Base-by-base conservation (phyloP, 2,797 vertebrate genomes). In the Perodicticus potto region DNA sequence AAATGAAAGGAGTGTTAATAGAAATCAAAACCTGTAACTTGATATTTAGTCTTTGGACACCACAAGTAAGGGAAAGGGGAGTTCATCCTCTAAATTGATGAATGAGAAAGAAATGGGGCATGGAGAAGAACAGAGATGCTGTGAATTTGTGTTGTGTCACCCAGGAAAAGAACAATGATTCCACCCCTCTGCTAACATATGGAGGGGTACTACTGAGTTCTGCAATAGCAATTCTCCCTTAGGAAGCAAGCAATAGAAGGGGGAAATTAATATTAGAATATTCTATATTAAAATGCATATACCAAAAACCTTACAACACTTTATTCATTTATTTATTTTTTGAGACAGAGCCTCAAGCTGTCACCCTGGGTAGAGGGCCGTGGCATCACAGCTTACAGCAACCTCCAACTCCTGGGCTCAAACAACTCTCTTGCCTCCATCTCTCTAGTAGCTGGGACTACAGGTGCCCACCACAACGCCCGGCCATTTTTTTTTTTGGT, bases 151-250 rank as follows among this genome's bases (percentile, higher is more conserved):
- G 34, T 32, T 76, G 32, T 74, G 84, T 67, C 96, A 90, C 82
- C 76, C 32, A 81, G 2, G 61, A 29, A 92, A 90, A 91, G 73
- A 11, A 57, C 32, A 55, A 83, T 69, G 65, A 94, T 32, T 34
- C 77, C 49, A 92, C 43, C 77, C 43, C 80, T 86, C 84, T 32
- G 73, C 2, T 96, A 86, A 95, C 74, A 76, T 73, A 78, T 16
- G 16, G 73, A 77, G 57, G 69, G 57, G 5, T 61, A 63, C 82
- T 94, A 93, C 89, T 84, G 78, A 97, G 78, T 55, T 95, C 87
- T 78, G 72, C 57, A 84, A 74, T 61, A 94, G 55, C 88, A 78
- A 93, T 59, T 95, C 81, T 96, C 94, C 90, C 73, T 27, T 34
- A 34, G 32, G 65, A 4, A 61, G 37, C 45, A 83, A 11, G 43